These are phyloP conservation scores for Leptinotarsa juncta DNA, from an alignment of 2,888 invertebrate genomes.

Conservation along the genomic window DNA sequence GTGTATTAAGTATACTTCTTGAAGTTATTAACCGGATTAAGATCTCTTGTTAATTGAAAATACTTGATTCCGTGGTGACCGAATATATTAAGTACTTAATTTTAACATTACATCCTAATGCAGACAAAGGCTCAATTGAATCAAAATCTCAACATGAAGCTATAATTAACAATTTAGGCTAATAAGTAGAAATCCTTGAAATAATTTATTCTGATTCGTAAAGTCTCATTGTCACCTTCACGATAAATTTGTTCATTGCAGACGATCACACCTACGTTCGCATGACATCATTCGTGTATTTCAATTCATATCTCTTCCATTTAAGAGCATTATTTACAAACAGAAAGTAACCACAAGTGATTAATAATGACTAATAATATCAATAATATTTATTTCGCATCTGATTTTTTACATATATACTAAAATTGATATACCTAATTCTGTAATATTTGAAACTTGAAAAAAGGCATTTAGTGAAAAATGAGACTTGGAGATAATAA, in stretches of 20 bases:
- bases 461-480: too few species aligned
- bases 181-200: conserved; percentile 22
- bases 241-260: conserved; percentile 30
- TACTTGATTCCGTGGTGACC: too few species aligned
- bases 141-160: conserved; percentile 3
- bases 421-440: neutral
- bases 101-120: neutral
- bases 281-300: conserved; percentile 23
- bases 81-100: too few species aligned
- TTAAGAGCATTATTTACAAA: conserved; percentile 13
- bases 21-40: too few species aligned
- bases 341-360: conserved; percentile 4
- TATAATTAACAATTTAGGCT: conserved; percentile 6
- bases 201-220: conserved; percentile 21
- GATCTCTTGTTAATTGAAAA: too few species aligned
- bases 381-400: neutral
- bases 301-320: conserved; percentile 1
- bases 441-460: neutral
- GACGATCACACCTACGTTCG: conserved; percentile 26
- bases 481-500: too few species aligned
- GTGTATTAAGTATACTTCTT: too few species aligned
- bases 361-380: neutral
- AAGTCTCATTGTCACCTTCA: conserved; percentile 28
- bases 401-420: neutral
- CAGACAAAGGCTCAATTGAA: neutral